phyloP scores from a whole-genome alignment of 1,140 invertebrate genomes.

The Drosophila pseudoobscura region DNA sequence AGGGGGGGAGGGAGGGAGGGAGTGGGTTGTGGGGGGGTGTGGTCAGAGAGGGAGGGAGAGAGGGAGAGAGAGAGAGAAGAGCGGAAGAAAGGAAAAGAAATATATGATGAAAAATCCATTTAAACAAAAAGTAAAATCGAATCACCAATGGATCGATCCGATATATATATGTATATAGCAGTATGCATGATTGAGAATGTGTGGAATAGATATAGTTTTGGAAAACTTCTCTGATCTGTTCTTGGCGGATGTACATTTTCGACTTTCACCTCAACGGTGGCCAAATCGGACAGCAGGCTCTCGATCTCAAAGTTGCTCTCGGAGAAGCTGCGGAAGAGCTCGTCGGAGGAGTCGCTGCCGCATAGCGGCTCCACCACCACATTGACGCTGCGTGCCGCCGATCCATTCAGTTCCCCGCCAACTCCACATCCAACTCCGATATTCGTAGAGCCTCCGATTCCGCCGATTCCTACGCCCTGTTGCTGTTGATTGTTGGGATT shows the following conservation, averaged over 20 bases:
- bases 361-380: constrained; percentile 80
- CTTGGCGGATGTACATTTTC: constrained; percentile 77
- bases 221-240: constrained; percentile 59
- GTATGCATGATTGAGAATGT: constrained; percentile 1
- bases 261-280: constrained; percentile 85
- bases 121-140: constrained; percentile 33
- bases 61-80: neutral
- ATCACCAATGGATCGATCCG: constrained; percentile 2
- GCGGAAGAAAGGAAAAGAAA: constrained; percentile 19
- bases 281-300: constrained; percentile 85
- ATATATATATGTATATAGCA: constrained; percentile 6
- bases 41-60: neutral
- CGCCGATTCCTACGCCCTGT: constrained; percentile 1
- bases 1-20: constrained; percentile 14
- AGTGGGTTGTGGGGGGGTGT: constrained; percentile 16
- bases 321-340: constrained; percentile 81
- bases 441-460: constrained; percentile 13
- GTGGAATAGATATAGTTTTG: constrained; percentile 7
- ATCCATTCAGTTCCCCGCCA: constrained; percentile 57
- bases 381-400: constrained; percentile 71
- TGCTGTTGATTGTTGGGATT: constrained; percentile 77
- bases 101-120: constrained; percentile 48
- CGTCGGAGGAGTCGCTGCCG: constrained; percentile 80
- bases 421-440: constrained; percentile 18
- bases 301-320: constrained; percentile 84